Evolutionary conservation across 2,888 invertebrate genomes (phyloP), one percentile per base, ranked within the genome.

Genomic region (Zele albiditarsus): DNA sequence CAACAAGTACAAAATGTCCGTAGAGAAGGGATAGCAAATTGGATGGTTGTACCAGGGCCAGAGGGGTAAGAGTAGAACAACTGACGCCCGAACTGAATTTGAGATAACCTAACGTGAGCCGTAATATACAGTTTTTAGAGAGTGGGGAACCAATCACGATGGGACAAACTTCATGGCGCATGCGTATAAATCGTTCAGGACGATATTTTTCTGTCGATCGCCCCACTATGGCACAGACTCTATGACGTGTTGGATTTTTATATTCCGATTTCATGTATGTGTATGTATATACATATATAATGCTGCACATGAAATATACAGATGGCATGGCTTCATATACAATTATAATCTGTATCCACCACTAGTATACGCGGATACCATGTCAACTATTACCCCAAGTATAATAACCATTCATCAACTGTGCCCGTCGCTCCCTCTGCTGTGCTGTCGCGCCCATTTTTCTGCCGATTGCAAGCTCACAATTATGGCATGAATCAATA

Each of bases 81-180:
- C 78, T 77, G 81, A 79, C 75, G 78, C 38, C 38, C 78, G 78
- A 84, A 85, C 84, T 83, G 82, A 84, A 86, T 86, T 84, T 84
- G 83, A 84, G 81, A 81, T 81, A 85, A 84, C 82, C 84, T 84
- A 83, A 83, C 81, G 76, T 82, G 80, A 77, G 79, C 74, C 79
- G 8, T 38, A 12, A 38, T 38, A 12, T 12, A 8, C 2, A 77
- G 77, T 80, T 8, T 20, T 53, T 78, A 71, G 76, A 78, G 78
- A 79, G 82, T 82, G 82, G 82, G 81, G 82, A 80, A 73, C 86
- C 86, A 86, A 85, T 86, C 3, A 38, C 25, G 14, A 16, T 33
- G 14, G 8, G 46, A 42, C 23, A 28, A 28, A 67, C 20, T 46
- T 57, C 28, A 58, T 28, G 8, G 70, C 58, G 77, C 73, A 70